phyloP scores from a whole-genome alignment of 1,140 invertebrate species.

The Caenorhabditis elegans region DNA sequence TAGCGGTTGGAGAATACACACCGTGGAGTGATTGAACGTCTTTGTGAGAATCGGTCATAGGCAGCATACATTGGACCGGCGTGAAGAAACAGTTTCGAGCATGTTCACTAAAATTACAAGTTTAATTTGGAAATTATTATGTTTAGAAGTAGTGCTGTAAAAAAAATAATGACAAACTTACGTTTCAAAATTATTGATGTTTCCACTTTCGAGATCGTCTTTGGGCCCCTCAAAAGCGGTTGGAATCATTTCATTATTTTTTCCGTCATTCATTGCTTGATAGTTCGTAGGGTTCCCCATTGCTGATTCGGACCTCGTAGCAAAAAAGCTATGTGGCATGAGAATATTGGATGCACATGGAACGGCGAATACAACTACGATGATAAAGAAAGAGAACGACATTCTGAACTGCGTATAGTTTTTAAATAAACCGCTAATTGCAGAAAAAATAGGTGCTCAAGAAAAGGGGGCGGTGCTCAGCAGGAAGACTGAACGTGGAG shows the following conservation, averaged over 20 bases:
- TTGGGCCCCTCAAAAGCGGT: not conserved
- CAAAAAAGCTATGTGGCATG: not conserved
- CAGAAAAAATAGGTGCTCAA: not conserved
- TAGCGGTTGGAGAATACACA: not conserved
- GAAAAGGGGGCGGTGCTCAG: not conserved
- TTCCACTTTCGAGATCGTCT: not conserved
- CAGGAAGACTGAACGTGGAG: not conserved
- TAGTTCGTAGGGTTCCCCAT: not conserved
- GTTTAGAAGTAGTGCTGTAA: not conserved
- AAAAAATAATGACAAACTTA: not conserved
- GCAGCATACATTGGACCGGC: not conserved
- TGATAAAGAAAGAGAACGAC: not conserved
- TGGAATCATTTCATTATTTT: not conserved
- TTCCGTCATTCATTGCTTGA: not conserved
- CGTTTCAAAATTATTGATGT: not conserved
- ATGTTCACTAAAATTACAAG: not conserved
- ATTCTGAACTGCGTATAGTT: not conserved
- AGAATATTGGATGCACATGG: not conserved
- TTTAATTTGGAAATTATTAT: not conserved
- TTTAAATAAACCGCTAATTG: not conserved
- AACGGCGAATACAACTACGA: not conserved
- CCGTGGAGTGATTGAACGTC: not conserved
- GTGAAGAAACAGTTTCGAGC: conserved; percentile 19
- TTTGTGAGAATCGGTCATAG: not conserved
- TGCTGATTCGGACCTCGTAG: not conserved